Conservation (phyloP, 2,888 invertebrate genomes). For the Tipula vernalis region DNA sequence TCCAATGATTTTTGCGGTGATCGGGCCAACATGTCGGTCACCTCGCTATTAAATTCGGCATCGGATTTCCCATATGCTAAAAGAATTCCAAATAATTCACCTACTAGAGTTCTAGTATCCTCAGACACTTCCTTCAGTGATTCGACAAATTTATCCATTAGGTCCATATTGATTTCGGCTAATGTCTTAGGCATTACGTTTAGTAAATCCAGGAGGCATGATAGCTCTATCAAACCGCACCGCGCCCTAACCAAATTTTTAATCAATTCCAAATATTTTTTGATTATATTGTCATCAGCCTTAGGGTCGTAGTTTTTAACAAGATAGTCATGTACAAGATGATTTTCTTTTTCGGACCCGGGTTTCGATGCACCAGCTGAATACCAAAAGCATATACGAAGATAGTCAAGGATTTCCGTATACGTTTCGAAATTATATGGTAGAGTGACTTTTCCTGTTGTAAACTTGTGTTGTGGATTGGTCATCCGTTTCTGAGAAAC, state of each 20-base stretch:
- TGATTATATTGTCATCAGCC: conserved; percentile 44
- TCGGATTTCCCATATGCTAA: conserved; percentile 42
- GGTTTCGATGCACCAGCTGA: conserved; percentile 46
- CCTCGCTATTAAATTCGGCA: conserved; percentile 40
- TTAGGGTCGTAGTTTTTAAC: conserved; percentile 37
- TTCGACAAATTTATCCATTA: conserved; percentile 27
- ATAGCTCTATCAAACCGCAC: conserved; percentile 48
- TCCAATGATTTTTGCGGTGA: conserved; percentile 43
- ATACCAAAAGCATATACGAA: conserved; percentile 64
- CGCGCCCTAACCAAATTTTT: conserved; percentile 50
- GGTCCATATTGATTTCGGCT: conserved; percentile 45
- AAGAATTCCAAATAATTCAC: conserved; percentile 63
- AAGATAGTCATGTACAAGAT: conserved; percentile 53
- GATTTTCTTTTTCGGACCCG: conserved; percentile 40
- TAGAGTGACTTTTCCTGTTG: conserved; percentile 51
- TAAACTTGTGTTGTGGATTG: conserved; percentile 44
- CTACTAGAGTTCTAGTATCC: conserved; percentile 58
- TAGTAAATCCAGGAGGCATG: conserved; percentile 71
- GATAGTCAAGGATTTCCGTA: conserved; percentile 63
- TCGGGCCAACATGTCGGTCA: conserved; percentile 31
- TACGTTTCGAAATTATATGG: conserved; percentile 60
- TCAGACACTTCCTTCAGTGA: conserved; percentile 60
- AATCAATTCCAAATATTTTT: conserved; percentile 55
- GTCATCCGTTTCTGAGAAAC: conserved; percentile 49
- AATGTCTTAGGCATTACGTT: conserved; percentile 65